These are phyloP conservation scores for Steinernema khuongi DNA, from an alignment of 1,140 invertebrate species.

Conservation along the genomic window DNA sequence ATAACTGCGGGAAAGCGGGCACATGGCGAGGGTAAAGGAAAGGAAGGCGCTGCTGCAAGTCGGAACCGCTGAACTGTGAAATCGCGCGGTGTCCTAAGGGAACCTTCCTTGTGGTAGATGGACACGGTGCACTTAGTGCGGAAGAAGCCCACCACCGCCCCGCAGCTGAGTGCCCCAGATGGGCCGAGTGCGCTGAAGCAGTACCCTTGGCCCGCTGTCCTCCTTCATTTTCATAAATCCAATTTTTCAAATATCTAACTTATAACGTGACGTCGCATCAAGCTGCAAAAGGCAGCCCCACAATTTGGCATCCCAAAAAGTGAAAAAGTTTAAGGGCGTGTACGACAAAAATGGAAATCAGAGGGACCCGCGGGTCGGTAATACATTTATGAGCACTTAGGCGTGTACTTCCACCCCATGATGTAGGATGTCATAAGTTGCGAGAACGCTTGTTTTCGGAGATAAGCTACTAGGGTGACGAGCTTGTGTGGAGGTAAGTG, in stretches of 20 bases:
- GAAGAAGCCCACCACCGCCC: not conserved
- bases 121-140: slow-evolving; percentile 3
- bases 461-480: not conserved
- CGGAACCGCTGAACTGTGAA: not conserved
- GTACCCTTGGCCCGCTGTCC: not conserved
- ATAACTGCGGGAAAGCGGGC: not conserved
- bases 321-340: not conserved
- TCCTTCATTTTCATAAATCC: slow-evolving; percentile 11
- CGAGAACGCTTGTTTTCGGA: not conserved
- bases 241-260: not conserved
- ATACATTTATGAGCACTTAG: not conserved
- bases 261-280: not conserved
- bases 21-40: not conserved
- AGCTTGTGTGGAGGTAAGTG: not conserved
- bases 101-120: not conserved
- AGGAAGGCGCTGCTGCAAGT: not conserved
- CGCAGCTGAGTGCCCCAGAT: not conserved
- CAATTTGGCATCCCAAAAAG: not conserved
- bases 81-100: not conserved
- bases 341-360: not conserved
- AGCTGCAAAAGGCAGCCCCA: not conserved
- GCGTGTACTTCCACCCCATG: not conserved
- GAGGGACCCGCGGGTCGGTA: not conserved
- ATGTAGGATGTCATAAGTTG: not conserved
- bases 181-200: not conserved